A percentile compares a stretch with the other conserved stretches of the same genome.
These are phyloP conservation scores for Suricata suricatta DNA, from an alignment of 2,113 vertebrate genomes.

Conservation along the genomic window DNA sequence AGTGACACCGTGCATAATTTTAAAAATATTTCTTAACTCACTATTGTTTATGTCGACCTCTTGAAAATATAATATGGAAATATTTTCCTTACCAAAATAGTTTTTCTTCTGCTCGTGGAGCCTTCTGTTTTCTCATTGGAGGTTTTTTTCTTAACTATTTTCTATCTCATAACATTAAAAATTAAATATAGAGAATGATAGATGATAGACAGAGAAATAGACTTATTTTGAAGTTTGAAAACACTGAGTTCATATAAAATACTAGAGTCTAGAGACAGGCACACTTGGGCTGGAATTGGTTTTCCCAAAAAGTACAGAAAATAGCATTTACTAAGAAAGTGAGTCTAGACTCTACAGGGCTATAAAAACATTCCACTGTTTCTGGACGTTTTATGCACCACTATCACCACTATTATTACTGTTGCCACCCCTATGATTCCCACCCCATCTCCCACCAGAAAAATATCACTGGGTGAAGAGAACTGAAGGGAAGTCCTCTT, in stretches of 20 bases:
- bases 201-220: background rate
- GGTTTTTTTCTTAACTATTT: background rate
- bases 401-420: background rate
- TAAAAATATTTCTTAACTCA: constrained; percentile 69
- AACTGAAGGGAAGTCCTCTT: background rate
- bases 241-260: background rate
- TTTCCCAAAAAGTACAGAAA: background rate
- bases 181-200: background rate
- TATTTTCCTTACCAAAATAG: constrained; percentile 65
- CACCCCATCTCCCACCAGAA: background rate
- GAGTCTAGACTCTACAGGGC: background rate
- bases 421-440: too few species aligned
- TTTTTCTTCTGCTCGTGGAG: constrained; percentile 46
- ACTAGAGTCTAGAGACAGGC: background rate
- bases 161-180: constrained; percentile 34
- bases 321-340: background rate
- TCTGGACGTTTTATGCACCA: background rate
- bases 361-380: background rate
- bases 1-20: constrained; percentile 61
- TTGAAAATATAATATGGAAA: constrained; percentile 68
- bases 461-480: background rate
- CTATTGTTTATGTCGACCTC: constrained; percentile 71
- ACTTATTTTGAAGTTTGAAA: constrained; percentile 42
- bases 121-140: constrained; percentile 46
- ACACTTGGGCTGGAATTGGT: background rate